phyloP scores from a whole-genome alignment of 1,140 invertebrate genomes.

The Sogatella furcifera region DNA sequence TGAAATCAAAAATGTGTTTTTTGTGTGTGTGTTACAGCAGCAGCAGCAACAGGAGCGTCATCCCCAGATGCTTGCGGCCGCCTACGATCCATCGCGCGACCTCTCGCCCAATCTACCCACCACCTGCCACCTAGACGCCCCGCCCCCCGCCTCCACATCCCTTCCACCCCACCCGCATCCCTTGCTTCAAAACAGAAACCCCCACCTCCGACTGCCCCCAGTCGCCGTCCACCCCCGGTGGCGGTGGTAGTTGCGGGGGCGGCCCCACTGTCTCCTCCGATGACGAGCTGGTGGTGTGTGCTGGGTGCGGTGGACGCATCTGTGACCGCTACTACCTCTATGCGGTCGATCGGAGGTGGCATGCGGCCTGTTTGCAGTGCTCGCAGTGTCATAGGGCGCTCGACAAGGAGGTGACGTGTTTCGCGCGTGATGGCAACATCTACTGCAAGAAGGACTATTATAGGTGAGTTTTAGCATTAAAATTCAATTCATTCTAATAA shows the following conservation, averaged over 20 bases:
- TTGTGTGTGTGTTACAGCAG: conserved; percentile 11
- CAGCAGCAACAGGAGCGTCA: conserved; percentile 36
- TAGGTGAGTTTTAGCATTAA: conserved; percentile 54
- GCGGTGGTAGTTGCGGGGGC: conserved; percentile 29
- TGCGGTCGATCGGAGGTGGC: conserved; percentile 84
- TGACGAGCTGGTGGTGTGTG: conserved; percentile 46
- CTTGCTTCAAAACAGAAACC: conserved; percentile 33
- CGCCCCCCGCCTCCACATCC: conserved; percentile 33
- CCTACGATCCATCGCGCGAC: conserved; percentile 56
- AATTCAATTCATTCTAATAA: not conserved
- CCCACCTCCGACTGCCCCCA: conserved; percentile 30
- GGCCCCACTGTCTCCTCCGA: too few relatives aligned
- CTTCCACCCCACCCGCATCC: conserved; percentile 36
- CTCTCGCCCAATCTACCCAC: conserved; percentile 57
- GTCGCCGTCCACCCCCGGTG: conserved; percentile 30
- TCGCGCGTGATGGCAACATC: conserved; percentile 85
- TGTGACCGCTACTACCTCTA: conserved; percentile 81
- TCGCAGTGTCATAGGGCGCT: conserved; percentile 80
- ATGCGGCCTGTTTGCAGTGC: conserved; percentile 82
- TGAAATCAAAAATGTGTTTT: too few relatives aligned
- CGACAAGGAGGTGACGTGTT: conserved; percentile 87
- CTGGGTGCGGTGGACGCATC: conserved; percentile 74
- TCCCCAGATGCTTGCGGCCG: conserved; percentile 38
- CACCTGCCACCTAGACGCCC: conserved; percentile 36
- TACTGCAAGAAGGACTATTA: conserved; percentile 97